phyloP scores from a whole-genome alignment of 1,140 invertebrate genomes.

The roundworm (Caenorhabditis elegans) region WBcel235 BX284606.5:2244501-2245000 shows the following conservation, averaged over 20 bases:
- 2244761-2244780: constrained; percentile 45
- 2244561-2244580: constrained; percentile 17
- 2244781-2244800: no score
- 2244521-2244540: constrained; percentile 19
- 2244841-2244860: no score
- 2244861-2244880: no score
- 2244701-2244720: constrained; percentile 56
- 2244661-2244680: constrained; percentile 37
- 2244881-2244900: no score
- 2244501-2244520: background rate
- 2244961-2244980: no score
- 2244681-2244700: constrained; percentile 49
- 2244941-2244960: no score
- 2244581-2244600: constrained; percentile 32
- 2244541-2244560: constrained; percentile 30
- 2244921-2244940: no score
- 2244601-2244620: constrained; percentile 56
- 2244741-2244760: constrained; percentile 61
- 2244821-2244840: no score
- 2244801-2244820: no score
- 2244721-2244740: constrained; percentile 58
- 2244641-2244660: constrained; percentile 51
- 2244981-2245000: no score
- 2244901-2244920: no score
- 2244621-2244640: constrained; percentile 51